Evolutionary conservation across 2,888 invertebrate species (phyloP).

Genomic region (Harpalus rubripes): DNA sequence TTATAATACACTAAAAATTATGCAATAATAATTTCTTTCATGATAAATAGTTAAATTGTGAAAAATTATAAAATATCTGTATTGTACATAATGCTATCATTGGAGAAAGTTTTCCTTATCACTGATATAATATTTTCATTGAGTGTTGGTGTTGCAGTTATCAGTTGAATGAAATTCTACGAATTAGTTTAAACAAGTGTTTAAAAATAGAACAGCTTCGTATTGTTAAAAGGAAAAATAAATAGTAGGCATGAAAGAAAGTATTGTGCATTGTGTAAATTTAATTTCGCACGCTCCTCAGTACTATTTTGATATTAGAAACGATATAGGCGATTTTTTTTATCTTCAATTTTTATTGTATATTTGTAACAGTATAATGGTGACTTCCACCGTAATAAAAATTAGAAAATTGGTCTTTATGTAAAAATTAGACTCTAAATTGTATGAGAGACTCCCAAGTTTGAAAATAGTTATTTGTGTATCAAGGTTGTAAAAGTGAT

Average conservation of each 20-base stretch:
- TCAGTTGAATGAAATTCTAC: not conserved
- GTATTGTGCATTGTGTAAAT: not conserved
- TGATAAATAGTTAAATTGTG: not conserved
- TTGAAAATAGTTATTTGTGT: no score
- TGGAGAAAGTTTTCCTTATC: constrained; percentile 49
- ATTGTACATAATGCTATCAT: constrained; percentile 40
- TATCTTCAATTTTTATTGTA: no score
- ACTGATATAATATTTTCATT: constrained; percentile 11
- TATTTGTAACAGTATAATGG: no score
- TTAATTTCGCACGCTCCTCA: not conserved
- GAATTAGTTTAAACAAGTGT: not conserved
- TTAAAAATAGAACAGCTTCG: not conserved
- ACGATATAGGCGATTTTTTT: no score
- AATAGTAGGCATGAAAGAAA: not conserved
- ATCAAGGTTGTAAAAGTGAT: no score
- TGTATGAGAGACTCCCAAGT: no score
- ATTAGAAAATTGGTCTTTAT: no score
- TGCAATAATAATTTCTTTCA: not conserved
- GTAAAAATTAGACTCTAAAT: no score
- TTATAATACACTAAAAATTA: not conserved
- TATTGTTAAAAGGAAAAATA: not conserved
- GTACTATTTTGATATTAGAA: no score
- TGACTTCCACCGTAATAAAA: no score
- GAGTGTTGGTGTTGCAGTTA: not conserved
- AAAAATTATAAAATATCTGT: constrained; percentile 19